These are phyloP conservation scores for Podotricha telesiphe DNA, from an alignment of 2,888 invertebrate genomes.

Conservation along the genomic window DNA sequence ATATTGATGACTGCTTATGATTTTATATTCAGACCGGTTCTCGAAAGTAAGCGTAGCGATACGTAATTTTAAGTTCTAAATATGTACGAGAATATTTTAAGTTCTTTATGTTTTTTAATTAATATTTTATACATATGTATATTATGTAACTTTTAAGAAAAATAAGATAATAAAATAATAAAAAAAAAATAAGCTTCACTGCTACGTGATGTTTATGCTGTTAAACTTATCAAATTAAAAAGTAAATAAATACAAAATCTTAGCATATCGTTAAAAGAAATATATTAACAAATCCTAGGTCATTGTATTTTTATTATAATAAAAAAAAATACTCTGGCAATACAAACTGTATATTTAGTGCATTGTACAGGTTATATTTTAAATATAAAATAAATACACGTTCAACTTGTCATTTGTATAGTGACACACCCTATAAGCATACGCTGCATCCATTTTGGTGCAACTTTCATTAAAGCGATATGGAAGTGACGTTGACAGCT, in stretches of 20 bases:
- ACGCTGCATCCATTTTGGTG: slow-evolving; percentile 49
- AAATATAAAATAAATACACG: slow-evolving; percentile 6
- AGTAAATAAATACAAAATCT: too few species aligned
- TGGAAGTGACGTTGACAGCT: slow-evolving; percentile 46
- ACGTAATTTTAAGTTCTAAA: neutral
- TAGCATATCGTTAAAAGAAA: too few species aligned
- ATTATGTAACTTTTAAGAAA: too few species aligned
- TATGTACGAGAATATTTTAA: neutral
- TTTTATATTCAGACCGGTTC: slow-evolving; percentile 23
- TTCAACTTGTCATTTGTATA: slow-evolving; percentile 25
- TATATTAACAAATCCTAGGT: too few species aligned
- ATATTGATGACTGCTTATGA: slow-evolving; percentile 31
- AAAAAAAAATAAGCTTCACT: too few species aligned
- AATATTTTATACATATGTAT: too few species aligned
- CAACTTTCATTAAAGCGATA: slow-evolving; percentile 46
- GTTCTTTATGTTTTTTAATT: neutral
- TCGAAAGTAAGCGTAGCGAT: slow-evolving; percentile 24
- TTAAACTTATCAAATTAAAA: too few species aligned
- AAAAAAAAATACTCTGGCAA: too few species aligned
- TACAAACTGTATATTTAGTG: too few species aligned
- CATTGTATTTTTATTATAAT: too few species aligned
- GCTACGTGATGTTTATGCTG: too few species aligned
- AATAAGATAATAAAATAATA: neutral
- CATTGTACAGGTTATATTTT: too few species aligned
- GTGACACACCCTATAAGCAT: slow-evolving; percentile 42